A percentile compares a stretch with the other conserved stretches of the same genome.
Conservation (phyloP, 2,888 invertebrate genomes). For the Drosophila siamana region DNA sequence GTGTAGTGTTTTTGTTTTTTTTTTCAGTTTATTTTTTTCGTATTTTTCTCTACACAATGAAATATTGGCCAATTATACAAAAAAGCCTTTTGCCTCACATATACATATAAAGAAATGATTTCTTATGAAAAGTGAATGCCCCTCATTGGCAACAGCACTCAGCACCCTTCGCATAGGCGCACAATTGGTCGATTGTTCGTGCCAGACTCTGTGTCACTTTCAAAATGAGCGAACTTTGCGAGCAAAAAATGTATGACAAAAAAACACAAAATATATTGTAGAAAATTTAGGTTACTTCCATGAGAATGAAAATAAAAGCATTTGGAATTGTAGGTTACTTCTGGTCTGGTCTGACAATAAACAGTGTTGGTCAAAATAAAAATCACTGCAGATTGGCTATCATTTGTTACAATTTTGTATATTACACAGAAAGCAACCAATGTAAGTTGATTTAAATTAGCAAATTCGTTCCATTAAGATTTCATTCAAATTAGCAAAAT, state of each 20-base stretch:
- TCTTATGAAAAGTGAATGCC: constrained; percentile 69
- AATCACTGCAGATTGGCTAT: too few species aligned
- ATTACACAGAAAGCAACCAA: too few species aligned
- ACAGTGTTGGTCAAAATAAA: not conserved
- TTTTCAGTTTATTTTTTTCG: constrained; percentile 13
- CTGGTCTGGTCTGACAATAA: not conserved
- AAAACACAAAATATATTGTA: not conserved
- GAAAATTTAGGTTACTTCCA: constrained; percentile 1
- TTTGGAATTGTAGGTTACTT: not conserved
- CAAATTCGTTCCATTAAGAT: too few species aligned
- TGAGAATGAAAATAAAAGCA: not conserved
- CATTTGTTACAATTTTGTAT: too few species aligned
- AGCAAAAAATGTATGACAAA: not conserved
- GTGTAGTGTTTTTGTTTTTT: constrained; percentile 19
- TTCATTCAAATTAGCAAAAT: too few species aligned
- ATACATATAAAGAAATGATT: constrained; percentile 55
- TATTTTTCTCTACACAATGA: constrained; percentile 58
- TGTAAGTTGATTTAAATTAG: too few species aligned
- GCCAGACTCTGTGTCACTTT: constrained; percentile 17
- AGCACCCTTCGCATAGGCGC: constrained; percentile 27
- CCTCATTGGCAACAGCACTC: constrained; percentile 31
- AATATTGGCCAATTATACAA: constrained; percentile 67
- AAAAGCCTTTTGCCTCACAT: constrained; percentile 46
- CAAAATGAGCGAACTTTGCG: not conserved
- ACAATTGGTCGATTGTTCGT: constrained; percentile 28